Percentiles rank a stretch among this genome's conserved stretches.
Evolutionary conservation across 1,140 invertebrate genomes (phyloP).

Genomic region (Yoshiicerus persimilis): DNA sequence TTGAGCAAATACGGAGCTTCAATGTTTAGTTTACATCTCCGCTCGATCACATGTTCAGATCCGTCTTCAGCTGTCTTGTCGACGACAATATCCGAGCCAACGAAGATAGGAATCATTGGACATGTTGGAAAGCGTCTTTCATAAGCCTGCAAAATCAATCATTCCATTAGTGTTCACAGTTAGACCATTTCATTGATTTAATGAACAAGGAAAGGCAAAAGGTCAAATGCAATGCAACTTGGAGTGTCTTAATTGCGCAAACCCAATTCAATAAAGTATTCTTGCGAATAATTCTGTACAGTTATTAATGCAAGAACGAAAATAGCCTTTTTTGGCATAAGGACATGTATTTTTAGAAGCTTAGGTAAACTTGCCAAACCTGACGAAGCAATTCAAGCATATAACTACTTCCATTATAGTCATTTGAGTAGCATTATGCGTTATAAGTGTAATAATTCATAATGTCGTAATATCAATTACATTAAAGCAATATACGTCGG

Average conservation of each 20-base stretch:
- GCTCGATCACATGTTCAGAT: constrained; percentile 76
- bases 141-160: constrained; percentile 71
- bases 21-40: constrained; percentile 87
- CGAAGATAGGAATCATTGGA: constrained; percentile 91
- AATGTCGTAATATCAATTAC: neutral
- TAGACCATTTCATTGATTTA: neutral
- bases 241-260: neutral
- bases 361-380: too few relatives aligned
- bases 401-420: too few relatives aligned
- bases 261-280: too few relatives aligned
- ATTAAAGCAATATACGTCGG: neutral
- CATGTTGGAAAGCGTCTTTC: constrained; percentile 90
- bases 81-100: constrained; percentile 80
- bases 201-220: neutral
- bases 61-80: constrained; percentile 79
- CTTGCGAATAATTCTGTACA: too few relatives aligned
- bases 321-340: too few relatives aligned
- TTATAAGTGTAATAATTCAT: neutral
- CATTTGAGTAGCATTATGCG: too few relatives aligned
- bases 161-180: neutral
- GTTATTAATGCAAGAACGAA: too few relatives aligned
- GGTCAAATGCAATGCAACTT: neutral
- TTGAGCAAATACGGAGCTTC: constrained; percentile 95
- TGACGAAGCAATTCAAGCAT: neutral
- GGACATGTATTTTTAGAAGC: neutral